These are phyloP conservation scores for Herminia tarsipennalis DNA, from an alignment of 2,888 invertebrate species.

Conservation along the genomic window DNA sequence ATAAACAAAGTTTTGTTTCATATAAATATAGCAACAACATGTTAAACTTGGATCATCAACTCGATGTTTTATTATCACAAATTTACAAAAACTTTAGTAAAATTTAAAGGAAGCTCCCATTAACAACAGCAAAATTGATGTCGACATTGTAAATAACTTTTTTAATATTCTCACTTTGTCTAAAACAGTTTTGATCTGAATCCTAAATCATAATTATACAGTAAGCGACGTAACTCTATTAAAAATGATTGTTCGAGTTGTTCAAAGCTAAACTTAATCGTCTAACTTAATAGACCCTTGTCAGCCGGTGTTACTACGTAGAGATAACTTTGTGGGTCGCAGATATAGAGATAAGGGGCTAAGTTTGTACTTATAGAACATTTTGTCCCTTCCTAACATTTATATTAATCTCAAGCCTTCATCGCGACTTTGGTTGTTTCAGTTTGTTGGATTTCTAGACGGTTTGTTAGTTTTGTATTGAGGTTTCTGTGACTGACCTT, in stretches of 20 bases:
- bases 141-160: too few species aligned
- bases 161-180: too few species aligned
- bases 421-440: constrained; percentile 6
- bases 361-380: constrained; percentile 27
- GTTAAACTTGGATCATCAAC: too few species aligned
- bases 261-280: constrained; percentile 32
- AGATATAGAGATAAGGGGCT: constrained; percentile 32
- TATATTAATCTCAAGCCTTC: constrained; percentile 28
- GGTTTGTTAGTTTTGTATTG: neutral
- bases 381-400: constrained; percentile 25
- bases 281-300: constrained; percentile 45
- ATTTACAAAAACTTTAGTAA: too few species aligned
- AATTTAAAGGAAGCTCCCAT: too few species aligned
- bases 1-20: too few species aligned
- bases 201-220: constrained; percentile 35
- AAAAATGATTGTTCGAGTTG: constrained; percentile 41
- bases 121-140: too few species aligned
- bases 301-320: constrained; percentile 36
- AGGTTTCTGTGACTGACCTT: too few species aligned
- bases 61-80: too few species aligned
- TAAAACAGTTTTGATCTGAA: neutral
- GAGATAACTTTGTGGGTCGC: constrained; percentile 38
- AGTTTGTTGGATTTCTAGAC: neutral
- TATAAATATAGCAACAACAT: too few species aligned
- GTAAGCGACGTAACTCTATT: constrained; percentile 36